Conservation (phyloP, 1,140 invertebrate genomes). For the Diachasmimorpha longicaudata region DNA sequence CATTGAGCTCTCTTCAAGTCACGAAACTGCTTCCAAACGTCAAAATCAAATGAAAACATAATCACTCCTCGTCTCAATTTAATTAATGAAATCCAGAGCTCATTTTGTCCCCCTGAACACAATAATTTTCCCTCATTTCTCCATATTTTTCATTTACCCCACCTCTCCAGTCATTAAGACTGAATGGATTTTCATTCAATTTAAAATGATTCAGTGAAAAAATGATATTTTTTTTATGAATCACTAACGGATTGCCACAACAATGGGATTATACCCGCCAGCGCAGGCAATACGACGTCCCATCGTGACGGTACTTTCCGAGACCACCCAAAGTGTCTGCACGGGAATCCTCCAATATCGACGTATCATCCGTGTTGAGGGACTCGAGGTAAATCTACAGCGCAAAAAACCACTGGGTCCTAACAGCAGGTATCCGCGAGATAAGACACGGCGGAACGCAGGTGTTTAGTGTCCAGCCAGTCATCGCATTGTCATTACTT, state of each 20-base stretch:
- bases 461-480: constrained; percentile 55
- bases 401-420: constrained; percentile 38
- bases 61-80: too few relatives aligned
- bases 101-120: too few relatives aligned
- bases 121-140: too few relatives aligned
- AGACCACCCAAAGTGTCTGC: constrained; percentile 27
- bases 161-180: not conserved
- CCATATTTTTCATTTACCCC: too few relatives aligned
- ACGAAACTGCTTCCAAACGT: too few relatives aligned
- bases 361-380: constrained; percentile 22
- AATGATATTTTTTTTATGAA: constrained; percentile 3
- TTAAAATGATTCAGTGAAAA: not conserved
- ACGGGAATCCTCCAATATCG: constrained; percentile 2
- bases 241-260: constrained; percentile 25
- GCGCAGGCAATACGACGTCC: constrained; percentile 17
- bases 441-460: constrained; percentile 53
- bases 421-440: constrained; percentile 48
- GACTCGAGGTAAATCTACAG: constrained; percentile 38
- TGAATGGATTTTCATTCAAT: not conserved
- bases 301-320: constrained; percentile 13
- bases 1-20: too few relatives aligned
- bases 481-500: constrained; percentile 61
- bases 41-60: too few relatives aligned
- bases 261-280: constrained; percentile 6
- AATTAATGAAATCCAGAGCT: too few relatives aligned